phyloP scores from a whole-genome alignment of 2,113 vertebrate species.

The Bos javanicus region DNA sequence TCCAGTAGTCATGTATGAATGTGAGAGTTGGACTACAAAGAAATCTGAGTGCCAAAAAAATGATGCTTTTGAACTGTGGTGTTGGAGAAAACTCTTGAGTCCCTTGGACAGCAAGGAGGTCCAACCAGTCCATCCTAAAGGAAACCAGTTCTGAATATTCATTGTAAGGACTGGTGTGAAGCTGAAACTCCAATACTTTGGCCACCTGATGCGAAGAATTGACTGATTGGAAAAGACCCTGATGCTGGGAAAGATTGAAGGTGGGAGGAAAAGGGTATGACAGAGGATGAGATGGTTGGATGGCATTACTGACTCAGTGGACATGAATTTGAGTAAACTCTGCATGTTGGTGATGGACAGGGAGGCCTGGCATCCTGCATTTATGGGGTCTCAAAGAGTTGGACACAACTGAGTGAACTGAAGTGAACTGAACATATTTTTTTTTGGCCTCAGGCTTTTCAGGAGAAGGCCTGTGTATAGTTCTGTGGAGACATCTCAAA shows the following conservation, averaged over 20 bases:
- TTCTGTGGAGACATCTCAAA: background rate
- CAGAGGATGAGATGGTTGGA: background rate
- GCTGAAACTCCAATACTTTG: background rate
- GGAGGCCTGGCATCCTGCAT: background rate
- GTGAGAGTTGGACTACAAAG: background rate
- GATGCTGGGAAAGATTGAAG: background rate
- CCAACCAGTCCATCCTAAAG: background rate
- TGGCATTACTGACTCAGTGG: background rate
- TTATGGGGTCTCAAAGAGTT: background rate
- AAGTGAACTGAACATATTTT: background rate
- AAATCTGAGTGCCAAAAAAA: background rate
- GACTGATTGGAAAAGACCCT: background rate
- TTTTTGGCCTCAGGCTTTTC: background rate
- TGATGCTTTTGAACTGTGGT: background rate
- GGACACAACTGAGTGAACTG: background rate
- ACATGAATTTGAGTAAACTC: background rate
- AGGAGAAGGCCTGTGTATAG: background rate
- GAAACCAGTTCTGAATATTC: background rate
- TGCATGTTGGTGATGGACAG: background rate
- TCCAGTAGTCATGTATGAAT: background rate
- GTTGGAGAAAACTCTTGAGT: background rate
- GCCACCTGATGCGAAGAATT: background rate
- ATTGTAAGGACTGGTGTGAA: background rate
- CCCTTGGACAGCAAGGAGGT: background rate
- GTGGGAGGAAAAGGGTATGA: background rate